Conservation (phyloP, 2,113 vertebrate genomes). For the Pteropus alecto region DNA sequence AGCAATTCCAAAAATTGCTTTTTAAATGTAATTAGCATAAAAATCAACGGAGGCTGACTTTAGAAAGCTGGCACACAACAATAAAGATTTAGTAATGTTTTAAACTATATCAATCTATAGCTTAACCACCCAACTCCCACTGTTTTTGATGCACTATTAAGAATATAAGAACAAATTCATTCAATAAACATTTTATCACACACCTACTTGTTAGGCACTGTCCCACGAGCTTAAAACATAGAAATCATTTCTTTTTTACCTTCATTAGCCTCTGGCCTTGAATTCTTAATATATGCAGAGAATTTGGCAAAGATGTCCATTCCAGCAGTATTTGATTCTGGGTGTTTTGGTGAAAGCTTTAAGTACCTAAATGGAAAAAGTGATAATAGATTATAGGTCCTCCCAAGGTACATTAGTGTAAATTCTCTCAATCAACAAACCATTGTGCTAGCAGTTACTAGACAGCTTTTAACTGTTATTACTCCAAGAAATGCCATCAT, state of each 20-base stretch:
- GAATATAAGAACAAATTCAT: not conserved
- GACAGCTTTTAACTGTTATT: not conserved
- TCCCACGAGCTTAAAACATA: not conserved
- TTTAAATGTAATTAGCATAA: not conserved
- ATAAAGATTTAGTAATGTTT: not conserved
- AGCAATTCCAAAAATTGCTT: not conserved
- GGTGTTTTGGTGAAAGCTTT: slow-evolving; percentile 94
- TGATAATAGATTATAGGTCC: not conserved
- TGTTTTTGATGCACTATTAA: not conserved
- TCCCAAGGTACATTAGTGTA: not conserved
- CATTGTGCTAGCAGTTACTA: not conserved
- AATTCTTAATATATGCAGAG: slow-evolving; percentile 98
- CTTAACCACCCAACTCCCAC: not conserved
- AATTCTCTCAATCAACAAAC: not conserved
- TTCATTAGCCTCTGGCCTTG: slow-evolving; percentile 96
- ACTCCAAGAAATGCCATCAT: not conserved
- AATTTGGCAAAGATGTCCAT: slow-evolving; percentile 99
- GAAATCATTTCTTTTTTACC: slow-evolving; percentile 80
- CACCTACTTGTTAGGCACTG: too few relatives aligned
- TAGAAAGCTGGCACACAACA: not conserved
- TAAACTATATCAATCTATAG: not conserved
- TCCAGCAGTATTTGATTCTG: slow-evolving; percentile 97
- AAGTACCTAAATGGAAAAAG: slow-evolving; percentile 84
- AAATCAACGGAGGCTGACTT: not conserved
- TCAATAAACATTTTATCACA: not conserved